Conservation (phyloP, 2,888 invertebrate species). For the Chloromyia formosa region DNA sequence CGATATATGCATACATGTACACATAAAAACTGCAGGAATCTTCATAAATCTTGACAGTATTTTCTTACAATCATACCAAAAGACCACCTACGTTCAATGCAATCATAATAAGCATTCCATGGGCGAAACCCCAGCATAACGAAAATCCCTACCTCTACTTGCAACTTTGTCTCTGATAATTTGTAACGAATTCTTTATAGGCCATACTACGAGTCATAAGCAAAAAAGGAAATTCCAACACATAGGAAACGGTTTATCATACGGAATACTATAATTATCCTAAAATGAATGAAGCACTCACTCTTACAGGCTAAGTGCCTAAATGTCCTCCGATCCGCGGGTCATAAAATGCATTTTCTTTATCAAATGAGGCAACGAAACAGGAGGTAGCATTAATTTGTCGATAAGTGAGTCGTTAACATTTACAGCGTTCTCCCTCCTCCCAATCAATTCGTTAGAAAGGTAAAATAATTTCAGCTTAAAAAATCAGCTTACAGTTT, state of each 20-base stretch:
- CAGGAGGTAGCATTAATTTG: conserved; percentile 43
- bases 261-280: neutral
- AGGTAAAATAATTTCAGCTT: conserved; percentile 10
- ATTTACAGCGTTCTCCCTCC: conserved; percentile 30
- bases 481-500: conserved; percentile 31
- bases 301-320: neutral
- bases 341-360: conserved; percentile 32
- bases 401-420: conserved; percentile 43
- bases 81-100: no score
- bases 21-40: no score
- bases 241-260: no score
- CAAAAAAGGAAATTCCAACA: neutral
- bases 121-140: no score
- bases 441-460: neutral
- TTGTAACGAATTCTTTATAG: neutral
- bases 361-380: conserved; percentile 33
- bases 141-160: no score
- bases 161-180: neutral
- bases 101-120: no score
- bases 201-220: neutral
- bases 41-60: no score
- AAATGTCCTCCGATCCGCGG: neutral
- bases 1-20: no score
- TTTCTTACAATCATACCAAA: no score
- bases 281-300: conserved; percentile 4